Evolutionary conservation across 2,888 invertebrate genomes (phyloP), one percentile per base, ranked within the genome.

Genomic region (Ophioninae sp.): DNA sequence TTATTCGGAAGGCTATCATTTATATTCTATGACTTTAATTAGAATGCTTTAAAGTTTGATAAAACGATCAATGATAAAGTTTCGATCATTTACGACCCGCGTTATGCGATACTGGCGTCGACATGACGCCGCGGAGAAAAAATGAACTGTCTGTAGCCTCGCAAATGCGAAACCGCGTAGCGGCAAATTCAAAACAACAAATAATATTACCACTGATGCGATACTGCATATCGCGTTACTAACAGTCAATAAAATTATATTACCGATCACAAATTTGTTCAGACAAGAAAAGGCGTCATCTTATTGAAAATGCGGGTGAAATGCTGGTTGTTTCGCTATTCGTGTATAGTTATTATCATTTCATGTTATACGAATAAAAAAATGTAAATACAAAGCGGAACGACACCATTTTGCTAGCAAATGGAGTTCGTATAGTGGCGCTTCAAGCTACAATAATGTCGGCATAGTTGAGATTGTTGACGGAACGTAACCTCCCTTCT

Each of bases 401-500:
- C 50, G 50, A 30, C 8, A 50, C 37, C 69, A 70, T 70, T 20
- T 70, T 37, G 37, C 30, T 37, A 57, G 56, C 69, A 70, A 50
- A 30, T 6, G 20, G 56, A 30, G 17, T 67, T 56, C 8, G 30
- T 6, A 7, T 30, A 30, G 41, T 7, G 56, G 37, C 50, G 69
- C 69, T 37, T 0, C 69, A 30, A 30, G 68, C 68, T 30, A 23
- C 17, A 50, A 67, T 41, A 23, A 69, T 56, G 23, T 69, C 69
- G 69, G 69, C 56, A 6, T 30, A 69, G 69, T 70, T 70, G 10
- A 57, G 7, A 57, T 57, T 20, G 30, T 37, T 10, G 10, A 57
- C 23, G n/a, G 6, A 56, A 68, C 68, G 57, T 59, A 72, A 72
- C 72, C 72, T 72, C 39, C 6, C 37, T 41, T 61, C 17, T 41